phyloP scores from a whole-genome alignment of 2,888 invertebrate genomes.

The Arctia plantaginis region DNA sequence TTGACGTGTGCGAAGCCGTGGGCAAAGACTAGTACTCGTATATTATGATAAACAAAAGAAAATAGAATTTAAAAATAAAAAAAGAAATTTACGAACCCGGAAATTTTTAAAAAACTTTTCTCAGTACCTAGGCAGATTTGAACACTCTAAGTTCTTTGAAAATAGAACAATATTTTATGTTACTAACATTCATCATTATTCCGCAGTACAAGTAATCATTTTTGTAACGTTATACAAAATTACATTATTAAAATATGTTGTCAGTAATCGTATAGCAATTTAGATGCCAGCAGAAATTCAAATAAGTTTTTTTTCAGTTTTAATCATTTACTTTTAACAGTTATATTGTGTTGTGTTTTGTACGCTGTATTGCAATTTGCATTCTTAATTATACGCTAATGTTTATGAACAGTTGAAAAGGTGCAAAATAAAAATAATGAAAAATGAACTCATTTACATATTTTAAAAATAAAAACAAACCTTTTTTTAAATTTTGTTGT shows the following conservation, averaged over 20 bases:
- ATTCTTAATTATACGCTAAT: neutral
- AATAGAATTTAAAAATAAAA: neutral
- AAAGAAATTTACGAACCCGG: neutral
- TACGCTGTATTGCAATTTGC: neutral
- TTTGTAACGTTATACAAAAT: conserved; percentile 12
- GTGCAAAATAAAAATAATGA: neutral
- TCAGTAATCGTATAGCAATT: neutral
- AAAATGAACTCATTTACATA: neutral
- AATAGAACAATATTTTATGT: neutral
- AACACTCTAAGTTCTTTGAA: neutral
- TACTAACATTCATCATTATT: neutral
- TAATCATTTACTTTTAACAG: neutral
- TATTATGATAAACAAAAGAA: neutral
- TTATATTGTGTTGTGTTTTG: neutral
- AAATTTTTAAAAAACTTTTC: neutral
- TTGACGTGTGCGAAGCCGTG: too few species aligned
- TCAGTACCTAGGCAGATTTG: neutral
- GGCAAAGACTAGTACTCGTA: too few species aligned
- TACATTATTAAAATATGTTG: conserved; percentile 6
- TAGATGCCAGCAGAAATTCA: conserved; percentile 4
- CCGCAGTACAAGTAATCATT: conserved; percentile 1
- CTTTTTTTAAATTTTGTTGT: neutral
- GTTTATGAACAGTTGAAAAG: neutral
- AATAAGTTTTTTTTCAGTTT: neutral
- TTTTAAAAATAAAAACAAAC: neutral